A percentile compares a stretch with the other conserved stretches of the same genome.
Conservation (phyloP, 2,113 vertebrate species). For the Prochilodus magdalenae region DNA sequence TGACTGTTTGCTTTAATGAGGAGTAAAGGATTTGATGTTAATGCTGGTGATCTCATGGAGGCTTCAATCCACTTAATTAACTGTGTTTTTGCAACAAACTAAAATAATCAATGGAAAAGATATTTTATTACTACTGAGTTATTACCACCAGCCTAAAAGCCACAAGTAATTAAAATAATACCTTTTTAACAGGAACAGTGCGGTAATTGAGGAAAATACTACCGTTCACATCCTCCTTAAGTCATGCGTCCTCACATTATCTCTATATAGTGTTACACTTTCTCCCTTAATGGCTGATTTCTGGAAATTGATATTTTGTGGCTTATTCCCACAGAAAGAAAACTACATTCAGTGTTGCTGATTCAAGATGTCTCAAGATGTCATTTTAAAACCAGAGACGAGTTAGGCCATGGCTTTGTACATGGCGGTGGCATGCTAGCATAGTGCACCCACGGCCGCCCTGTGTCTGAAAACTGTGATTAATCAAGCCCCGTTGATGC, state of each 20-base stretch:
- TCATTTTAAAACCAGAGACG: not conserved
- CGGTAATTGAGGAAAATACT: constrained; percentile 53
- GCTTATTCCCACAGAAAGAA: not conserved
- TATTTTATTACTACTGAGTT: constrained; percentile 65
- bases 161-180: constrained; percentile 65
- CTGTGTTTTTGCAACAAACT: constrained; percentile 86
- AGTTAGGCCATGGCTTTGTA: not conserved
- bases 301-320: not conserved
- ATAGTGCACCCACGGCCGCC: not conserved
- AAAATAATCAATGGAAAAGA: constrained; percentile 85
- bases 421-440: not conserved
- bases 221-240: constrained; percentile 13
- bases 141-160: constrained; percentile 56
- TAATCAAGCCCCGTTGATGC: constrained; percentile 32
- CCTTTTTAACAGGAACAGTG: constrained; percentile 47
- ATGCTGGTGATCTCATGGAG: constrained; percentile 89
- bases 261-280: constrained; percentile 13
- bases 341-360: not conserved
- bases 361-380: not conserved
- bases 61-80: constrained; percentile 90
- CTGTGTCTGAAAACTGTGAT: constrained; percentile 33
- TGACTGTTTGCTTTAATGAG: constrained; percentile 96
- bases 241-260: constrained; percentile 12
- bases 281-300: not conserved
- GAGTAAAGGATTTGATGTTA: constrained; percentile 93